Percentiles rank a stretch among this genome's conserved stretches.
phyloP scores from a whole-genome alignment of 2,888 invertebrate species.

The Timema podura region DNA sequence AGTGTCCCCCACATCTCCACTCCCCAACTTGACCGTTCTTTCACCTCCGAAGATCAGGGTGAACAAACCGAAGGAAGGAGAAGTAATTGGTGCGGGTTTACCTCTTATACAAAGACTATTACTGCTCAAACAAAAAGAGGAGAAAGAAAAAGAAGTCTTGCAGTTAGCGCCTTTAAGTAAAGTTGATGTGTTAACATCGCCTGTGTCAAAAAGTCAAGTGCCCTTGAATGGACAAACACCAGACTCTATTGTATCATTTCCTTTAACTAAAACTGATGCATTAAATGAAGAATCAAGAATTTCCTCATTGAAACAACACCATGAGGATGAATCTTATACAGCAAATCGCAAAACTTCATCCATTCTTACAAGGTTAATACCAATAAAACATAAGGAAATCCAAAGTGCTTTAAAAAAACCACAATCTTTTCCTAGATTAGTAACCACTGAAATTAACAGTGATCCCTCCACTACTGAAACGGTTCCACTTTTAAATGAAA shows the following conservation, averaged over 20 bases:
- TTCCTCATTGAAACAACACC: slow-evolving; percentile 21
- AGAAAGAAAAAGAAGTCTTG: slow-evolving; percentile 23
- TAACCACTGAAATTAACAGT: too few relatives aligned
- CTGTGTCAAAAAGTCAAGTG: slow-evolving; percentile 45
- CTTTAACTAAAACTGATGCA: slow-evolving; percentile 1
- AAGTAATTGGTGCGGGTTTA: slow-evolving; percentile 65
- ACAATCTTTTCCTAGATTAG: too few relatives aligned
- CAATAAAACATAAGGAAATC: slow-evolving; percentile 24
- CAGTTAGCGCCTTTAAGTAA: slow-evolving; percentile 67
- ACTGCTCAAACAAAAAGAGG: slow-evolving; percentile 58
- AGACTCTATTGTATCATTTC: slow-evolving; percentile 2
- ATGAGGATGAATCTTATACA: slow-evolving; percentile 19
- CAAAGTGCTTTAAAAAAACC: not conserved
- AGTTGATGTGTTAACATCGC: slow-evolving; percentile 41
- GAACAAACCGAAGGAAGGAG: slow-evolving; percentile 43
- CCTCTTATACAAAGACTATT: slow-evolving; percentile 71
- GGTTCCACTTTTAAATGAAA: slow-evolving; percentile 23
- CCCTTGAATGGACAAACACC: not conserved
- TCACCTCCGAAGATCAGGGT: slow-evolving; percentile 27
- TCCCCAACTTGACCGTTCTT: slow-evolving; percentile 8
- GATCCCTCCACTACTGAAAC: not conserved
- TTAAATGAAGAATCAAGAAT: slow-evolving; percentile 15
- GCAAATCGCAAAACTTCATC: slow-evolving; percentile 17
- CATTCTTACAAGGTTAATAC: slow-evolving; percentile 25
- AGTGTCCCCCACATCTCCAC: slow-evolving; percentile 21